Conservation (phyloP, 2,797 vertebrate species). For the Galago senegalensis region DNA sequence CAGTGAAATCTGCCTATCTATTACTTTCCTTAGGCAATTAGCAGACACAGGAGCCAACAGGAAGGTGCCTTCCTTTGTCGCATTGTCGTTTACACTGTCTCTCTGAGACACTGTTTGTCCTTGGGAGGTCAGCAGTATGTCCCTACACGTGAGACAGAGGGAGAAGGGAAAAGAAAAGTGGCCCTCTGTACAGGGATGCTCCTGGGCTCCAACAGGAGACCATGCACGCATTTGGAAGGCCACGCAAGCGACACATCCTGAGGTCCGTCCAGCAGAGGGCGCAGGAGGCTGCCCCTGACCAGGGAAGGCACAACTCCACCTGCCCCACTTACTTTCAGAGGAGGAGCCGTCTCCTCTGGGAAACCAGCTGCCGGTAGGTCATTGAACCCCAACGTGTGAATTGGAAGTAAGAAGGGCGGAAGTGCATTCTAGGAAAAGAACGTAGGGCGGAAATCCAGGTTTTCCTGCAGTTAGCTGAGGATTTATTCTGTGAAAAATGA, state of each 20-base stretch:
- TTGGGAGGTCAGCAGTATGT: too few species aligned
- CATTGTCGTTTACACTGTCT: neutral
- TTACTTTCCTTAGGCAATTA: neutral
- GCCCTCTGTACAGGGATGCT: neutral
- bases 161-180: neutral
- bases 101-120: neutral
- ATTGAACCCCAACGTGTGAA: neutral
- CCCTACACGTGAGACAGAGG: too few species aligned
- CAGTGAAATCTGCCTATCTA: neutral
- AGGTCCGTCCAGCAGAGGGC: neutral
- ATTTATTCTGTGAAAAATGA: neutral
- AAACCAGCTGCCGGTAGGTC: neutral
- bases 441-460: neutral
- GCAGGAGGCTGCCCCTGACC: too few species aligned
- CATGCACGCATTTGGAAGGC: neutral
- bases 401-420: neutral
- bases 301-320: neutral
- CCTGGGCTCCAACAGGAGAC: neutral
- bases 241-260: too few species aligned
- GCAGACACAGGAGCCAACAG: neutral
- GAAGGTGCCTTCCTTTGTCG: neutral
- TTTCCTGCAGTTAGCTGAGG: neutral
- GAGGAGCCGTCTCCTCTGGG: neutral
- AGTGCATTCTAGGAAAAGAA: neutral
- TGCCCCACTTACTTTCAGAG: neutral